These are phyloP conservation scores for Leptobrachium ailaonicum DNA, from an alignment of 2,113 vertebrate genomes.

Conservation along the genomic window DNA sequence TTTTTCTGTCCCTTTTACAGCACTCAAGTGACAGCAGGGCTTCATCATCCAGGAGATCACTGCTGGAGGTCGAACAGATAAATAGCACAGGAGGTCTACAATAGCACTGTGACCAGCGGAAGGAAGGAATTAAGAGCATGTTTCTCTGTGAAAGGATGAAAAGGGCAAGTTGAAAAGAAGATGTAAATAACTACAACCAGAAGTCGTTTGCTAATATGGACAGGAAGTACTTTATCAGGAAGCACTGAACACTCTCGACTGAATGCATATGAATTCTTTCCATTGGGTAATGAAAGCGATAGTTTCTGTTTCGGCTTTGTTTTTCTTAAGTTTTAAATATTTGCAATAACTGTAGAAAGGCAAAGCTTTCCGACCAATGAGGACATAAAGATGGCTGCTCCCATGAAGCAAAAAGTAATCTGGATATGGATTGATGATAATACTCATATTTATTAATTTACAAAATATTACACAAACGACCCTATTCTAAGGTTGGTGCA, in stretches of 20 bases:
- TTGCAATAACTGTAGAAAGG: too few relatives aligned
- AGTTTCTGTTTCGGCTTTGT: too few relatives aligned
- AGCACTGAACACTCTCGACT: background rate
- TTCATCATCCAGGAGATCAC: constrained; percentile 18
- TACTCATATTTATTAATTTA: too few relatives aligned
- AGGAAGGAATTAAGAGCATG: constrained; percentile 24
- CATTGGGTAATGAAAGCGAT: too few relatives aligned
- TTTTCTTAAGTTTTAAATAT: too few relatives aligned
- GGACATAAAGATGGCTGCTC: too few relatives aligned
- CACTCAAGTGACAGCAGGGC: constrained; percentile 4
- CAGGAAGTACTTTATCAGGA: background rate
- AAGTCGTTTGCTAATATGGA: background rate
- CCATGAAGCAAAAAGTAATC: too few relatives aligned
- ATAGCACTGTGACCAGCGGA: constrained; percentile 16
- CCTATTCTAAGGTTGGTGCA: too few relatives aligned
- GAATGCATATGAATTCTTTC: background rate
- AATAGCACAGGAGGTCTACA: constrained; percentile 6
- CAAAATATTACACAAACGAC: too few relatives aligned
- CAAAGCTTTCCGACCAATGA: too few relatives aligned
- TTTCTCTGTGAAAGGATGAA: constrained; percentile 18
- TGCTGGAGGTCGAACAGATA: constrained; percentile 23
- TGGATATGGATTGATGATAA: too few relatives aligned
- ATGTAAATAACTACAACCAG: constrained; percentile 15
- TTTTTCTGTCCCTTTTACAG: background rate
- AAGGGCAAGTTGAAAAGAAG: constrained; percentile 16